Evolutionary conservation across 1,140 invertebrate genomes (phyloP).

Genomic region (Drosophila athabasca): DNA sequence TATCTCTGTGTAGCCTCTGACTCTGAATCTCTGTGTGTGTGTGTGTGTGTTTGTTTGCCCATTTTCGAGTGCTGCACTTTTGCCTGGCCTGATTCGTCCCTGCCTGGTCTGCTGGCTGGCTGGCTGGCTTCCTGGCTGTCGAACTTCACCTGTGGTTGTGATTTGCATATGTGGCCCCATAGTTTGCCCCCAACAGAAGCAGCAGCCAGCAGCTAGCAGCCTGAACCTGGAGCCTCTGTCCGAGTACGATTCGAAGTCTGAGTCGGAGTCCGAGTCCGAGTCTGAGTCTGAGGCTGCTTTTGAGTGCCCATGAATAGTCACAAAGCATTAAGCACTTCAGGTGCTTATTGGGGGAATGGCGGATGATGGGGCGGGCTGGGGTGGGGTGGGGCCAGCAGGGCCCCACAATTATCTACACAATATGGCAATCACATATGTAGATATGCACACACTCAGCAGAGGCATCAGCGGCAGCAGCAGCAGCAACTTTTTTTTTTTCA

Average conservation of each 20-base stretch:
- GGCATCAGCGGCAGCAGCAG: slow-evolving; percentile 32
- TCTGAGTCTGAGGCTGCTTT: slow-evolving; percentile 30
- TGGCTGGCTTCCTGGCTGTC: slow-evolving; percentile 42
- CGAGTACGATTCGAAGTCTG: not conserved
- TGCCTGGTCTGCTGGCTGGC: slow-evolving; percentile 16
- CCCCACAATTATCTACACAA: slow-evolving; percentile 81
- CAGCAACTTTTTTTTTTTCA: slow-evolving; percentile 54
- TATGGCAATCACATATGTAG: slow-evolving; percentile 82
- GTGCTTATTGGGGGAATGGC: slow-evolving; percentile 43
- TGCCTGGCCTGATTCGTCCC: slow-evolving; percentile 51
- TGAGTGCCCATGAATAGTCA: slow-evolving; percentile 82
- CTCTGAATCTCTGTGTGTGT: slow-evolving; percentile 4
- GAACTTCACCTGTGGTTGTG: slow-evolving; percentile 68
- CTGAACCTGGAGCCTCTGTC: slow-evolving; percentile 23
- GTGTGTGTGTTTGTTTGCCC: slow-evolving; percentile 62
- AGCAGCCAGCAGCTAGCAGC: slow-evolving; percentile 61
- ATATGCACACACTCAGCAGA: slow-evolving; percentile 68
- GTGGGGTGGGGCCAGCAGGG: slow-evolving; percentile 38
- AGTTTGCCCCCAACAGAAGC: slow-evolving; percentile 54
- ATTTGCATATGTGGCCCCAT: slow-evolving; percentile 76
- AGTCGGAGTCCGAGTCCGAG: slow-evolving; percentile 11
- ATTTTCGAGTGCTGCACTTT: slow-evolving; percentile 79
- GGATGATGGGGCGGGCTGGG: slow-evolving; percentile 8
- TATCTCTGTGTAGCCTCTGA: no score
- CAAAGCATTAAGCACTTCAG: slow-evolving; percentile 81